Evolutionary conservation across 2,888 invertebrate genomes (phyloP).

Genomic region (Drosophila cracens): DNA sequence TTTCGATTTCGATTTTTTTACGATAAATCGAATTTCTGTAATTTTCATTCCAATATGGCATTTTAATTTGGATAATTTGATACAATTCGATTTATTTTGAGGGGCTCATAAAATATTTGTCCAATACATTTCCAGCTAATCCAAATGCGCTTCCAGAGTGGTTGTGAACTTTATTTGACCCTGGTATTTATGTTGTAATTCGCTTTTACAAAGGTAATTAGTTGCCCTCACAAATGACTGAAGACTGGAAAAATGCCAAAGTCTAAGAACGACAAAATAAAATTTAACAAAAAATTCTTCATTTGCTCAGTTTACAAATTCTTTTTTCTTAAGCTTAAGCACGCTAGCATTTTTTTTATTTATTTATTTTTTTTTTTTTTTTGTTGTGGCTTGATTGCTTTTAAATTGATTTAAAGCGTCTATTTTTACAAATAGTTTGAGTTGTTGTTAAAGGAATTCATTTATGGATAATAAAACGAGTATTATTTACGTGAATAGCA

Average conservation of each 20-base stretch:
- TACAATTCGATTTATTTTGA: neutral
- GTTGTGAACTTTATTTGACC: neutral
- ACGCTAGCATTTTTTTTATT: no score
- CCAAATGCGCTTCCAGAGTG: neutral
- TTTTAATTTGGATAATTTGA: neutral
- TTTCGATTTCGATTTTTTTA: neutral
- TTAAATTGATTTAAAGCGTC: neutral
- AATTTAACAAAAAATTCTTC: neutral
- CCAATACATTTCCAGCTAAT: constrained; percentile 1
- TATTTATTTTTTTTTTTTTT: neutral
- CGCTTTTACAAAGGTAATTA: neutral
- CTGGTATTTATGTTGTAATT: neutral
- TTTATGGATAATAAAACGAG: constrained; percentile 1
- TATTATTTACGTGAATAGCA: constrained; percentile 1
- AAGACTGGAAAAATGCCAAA: neutral
- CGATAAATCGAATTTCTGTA: neutral
- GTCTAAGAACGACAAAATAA: neutral
- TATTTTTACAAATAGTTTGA: neutral
- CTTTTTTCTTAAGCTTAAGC: no score
- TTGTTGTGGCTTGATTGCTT: neutral
- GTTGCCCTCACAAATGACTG: neutral
- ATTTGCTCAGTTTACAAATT: neutral
- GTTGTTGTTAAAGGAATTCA: neutral
- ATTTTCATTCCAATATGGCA: neutral
- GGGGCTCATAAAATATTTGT: neutral